Conservation (phyloP, 1,140 invertebrate genomes). For the Micrasema minimum region DNA sequence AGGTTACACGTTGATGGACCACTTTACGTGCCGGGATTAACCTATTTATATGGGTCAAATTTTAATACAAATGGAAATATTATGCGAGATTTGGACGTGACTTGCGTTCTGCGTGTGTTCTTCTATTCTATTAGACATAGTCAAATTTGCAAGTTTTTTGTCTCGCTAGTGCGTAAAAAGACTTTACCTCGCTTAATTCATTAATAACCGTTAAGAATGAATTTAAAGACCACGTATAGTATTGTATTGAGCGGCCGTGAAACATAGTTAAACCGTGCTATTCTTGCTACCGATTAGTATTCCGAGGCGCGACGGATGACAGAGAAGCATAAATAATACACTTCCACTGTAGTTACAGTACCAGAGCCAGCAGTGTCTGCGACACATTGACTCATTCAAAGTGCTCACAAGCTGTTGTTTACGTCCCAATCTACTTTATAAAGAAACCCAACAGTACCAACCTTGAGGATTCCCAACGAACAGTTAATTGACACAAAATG, state of each 20-base stretch:
- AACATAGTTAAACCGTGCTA: neutral
- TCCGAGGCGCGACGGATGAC: neutral
- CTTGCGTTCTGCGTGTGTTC: neutral
- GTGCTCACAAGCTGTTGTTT: conserved; percentile 17
- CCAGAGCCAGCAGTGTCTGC: neutral
- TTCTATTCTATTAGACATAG: neutral
- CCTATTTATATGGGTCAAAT: neutral
- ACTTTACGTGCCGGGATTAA: conserved; percentile 1
- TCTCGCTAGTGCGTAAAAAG: neutral
- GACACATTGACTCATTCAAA: conserved; percentile 17
- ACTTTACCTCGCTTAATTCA: neutral
- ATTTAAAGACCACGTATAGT: neutral
- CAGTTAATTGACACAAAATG: neutral
- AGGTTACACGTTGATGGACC: conserved; percentile 5
- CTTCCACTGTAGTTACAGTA: too few species aligned
- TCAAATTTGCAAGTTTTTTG: too few species aligned
- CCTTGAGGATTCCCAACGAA: neutral
- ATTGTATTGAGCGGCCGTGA: conserved; percentile 1
- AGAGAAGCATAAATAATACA: too few species aligned
- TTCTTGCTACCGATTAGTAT: neutral
- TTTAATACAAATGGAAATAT: conserved; percentile 13
- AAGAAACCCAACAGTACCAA: neutral
- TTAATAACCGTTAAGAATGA: neutral
- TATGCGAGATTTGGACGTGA: conserved; percentile 24
- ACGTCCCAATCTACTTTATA: neutral